Base-by-base conservation (phyloP, 2,797 vertebrate genomes). In the Eospalax fontanierii region DNA sequence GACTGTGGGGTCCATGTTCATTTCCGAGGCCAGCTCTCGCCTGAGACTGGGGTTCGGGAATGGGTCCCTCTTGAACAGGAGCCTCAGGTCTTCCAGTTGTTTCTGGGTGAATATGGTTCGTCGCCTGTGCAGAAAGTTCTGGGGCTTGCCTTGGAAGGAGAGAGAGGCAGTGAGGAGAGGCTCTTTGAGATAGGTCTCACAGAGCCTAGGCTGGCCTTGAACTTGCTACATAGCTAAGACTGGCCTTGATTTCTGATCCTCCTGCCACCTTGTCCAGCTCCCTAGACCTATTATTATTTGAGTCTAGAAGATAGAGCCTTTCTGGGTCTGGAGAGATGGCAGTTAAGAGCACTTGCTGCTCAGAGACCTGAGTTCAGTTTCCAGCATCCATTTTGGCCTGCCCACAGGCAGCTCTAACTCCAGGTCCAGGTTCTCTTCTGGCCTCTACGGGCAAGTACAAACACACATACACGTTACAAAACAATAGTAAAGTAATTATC, bases 1-100 rank as follows among this genome's bases (percentile, higher is more conserved):
- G 0, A 74, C 85, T 0, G 12, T 59, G 0, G 81, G 91, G 0
- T 59, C 3, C 0, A 80, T 4, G 0, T 91, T 66, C 46, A 94
- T 40, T 46, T 79, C 22, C 0, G 2, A 33, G 28, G 91, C 82
- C 71, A 84, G 38, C 15, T 92, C 35, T 26, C 12, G 61, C n/a
- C 14, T 88, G 3, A 71, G 33, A 8, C 4, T 15, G 30, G 3
- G 7, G 22, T 10, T n/a, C 4, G 82, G 96, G 1, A 89, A 94
- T 1, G 76, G 86, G 87, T 75, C 92, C 74, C 38, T 3, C 0
- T 2, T 6, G 40, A 84, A 94, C 1, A 38, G 1, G 0, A 4
- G 1, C 1, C 30, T 76, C 80, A 91, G 9, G 0, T 9, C 26
- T 4, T 66, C 1, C 46, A 91, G 26, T 21, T 95, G 93, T 30